Percentiles rank a stretch among this genome's conserved stretches.
Conservation (phyloP, 2,113 vertebrate species). For the Archilochus colubris region DNA sequence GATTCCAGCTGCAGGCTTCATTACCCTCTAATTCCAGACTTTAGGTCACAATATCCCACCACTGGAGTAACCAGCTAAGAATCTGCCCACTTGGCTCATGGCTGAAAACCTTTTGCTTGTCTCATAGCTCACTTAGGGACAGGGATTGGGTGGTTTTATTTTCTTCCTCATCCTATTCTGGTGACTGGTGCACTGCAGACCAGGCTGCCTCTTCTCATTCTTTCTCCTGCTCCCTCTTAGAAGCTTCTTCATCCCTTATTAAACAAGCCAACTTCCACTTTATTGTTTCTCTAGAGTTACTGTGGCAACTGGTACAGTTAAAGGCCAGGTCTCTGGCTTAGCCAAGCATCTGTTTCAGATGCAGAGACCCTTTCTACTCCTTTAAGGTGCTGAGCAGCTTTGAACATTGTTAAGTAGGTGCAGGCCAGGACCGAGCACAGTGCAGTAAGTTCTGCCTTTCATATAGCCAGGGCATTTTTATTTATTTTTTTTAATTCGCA, state of each 20-base stretch:
- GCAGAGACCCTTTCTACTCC: neutral
- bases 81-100: neutral
- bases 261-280: neutral
- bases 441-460: rapidly evolving
- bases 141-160: neutral
- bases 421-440: neutral
- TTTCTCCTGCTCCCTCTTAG: neutral
- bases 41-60: neutral
- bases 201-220: neutral
- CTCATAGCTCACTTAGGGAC: too few relatives aligned
- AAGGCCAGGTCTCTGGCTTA: neutral
- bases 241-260: neutral
- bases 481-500: neutral
- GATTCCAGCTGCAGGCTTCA: neutral
- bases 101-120: neutral
- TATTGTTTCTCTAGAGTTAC: neutral
- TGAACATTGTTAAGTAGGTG: neutral
- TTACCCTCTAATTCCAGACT: neutral
- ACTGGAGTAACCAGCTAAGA: neutral
- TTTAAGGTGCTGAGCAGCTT: neutral
- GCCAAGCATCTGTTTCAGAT: neutral
- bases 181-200: neutral
- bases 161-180: neutral
- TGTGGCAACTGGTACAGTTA: neutral
- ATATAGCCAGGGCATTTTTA: neutral